phyloP scores from a whole-genome alignment of 1,140 invertebrate species.

The Harpegnathos saltator region DNA sequence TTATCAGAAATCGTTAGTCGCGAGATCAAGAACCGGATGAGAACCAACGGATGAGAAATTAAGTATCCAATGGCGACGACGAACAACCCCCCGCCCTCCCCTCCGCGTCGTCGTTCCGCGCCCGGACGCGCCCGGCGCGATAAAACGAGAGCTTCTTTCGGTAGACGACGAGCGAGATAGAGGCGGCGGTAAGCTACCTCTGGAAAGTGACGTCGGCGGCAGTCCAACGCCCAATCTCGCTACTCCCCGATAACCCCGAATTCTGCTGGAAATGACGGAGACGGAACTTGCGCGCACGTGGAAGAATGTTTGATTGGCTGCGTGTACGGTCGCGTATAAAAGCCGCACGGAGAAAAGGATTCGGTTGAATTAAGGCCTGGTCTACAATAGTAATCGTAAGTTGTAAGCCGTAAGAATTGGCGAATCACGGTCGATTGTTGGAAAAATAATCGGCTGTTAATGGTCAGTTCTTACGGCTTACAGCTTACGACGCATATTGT shows the following conservation, averaged over 20 bases:
- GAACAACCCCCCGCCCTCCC: neutral
- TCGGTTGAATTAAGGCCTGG: no score
- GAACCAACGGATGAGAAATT: slow-evolving; percentile 57
- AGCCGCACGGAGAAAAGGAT: no score
- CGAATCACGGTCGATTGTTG: no score
- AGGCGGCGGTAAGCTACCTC: slow-evolving; percentile 31
- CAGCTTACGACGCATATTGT: no score
- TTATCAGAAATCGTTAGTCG: slow-evolving; percentile 65
- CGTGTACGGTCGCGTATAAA: neutral
- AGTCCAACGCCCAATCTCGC: slow-evolving; percentile 28
- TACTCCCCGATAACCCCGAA: slow-evolving; percentile 46
- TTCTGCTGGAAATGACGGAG: slow-evolving; percentile 22
- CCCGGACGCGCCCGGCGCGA: neutral
- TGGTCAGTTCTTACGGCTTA: no score
- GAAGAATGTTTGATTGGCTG: slow-evolving; percentile 4
- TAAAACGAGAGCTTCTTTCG: slow-evolving; percentile 41
- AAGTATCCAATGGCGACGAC: slow-evolving; percentile 42
- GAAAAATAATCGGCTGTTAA: no score
- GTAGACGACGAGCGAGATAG: slow-evolving; percentile 47
- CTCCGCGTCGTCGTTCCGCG: no score
- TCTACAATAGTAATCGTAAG: no score
- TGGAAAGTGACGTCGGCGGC: slow-evolving; percentile 43
- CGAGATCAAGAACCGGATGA: slow-evolving; percentile 53
- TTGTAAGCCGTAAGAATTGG: no score
- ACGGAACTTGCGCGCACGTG: neutral